Evolutionary conservation across 1,140 invertebrate genomes (phyloP).

Genomic region (Drosophila busckii): DNA sequence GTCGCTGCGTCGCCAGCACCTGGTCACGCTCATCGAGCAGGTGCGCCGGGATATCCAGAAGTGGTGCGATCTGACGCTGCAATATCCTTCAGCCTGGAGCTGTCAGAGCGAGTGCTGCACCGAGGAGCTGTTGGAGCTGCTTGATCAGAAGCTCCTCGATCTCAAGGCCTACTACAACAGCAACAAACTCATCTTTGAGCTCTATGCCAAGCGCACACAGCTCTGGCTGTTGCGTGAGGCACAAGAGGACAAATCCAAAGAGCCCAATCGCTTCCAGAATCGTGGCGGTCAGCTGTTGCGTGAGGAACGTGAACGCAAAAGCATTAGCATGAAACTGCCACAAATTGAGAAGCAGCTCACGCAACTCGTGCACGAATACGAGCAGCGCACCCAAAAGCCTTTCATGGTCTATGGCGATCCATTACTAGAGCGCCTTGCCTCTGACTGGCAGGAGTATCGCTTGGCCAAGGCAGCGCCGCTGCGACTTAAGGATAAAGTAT

Average conservation of each 20-base stretch:
- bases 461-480: background rate
- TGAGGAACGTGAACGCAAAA: conserved; percentile 22
- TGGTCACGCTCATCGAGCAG: background rate
- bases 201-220: conserved; percentile 6
- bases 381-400: background rate
- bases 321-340: conserved; percentile 5
- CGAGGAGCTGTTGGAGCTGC: conserved; percentile 1
- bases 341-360: conserved; percentile 1
- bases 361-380: conserved; percentile 2
- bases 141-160: conserved; percentile 8
- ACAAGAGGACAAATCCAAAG: background rate
- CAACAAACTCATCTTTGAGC: conserved; percentile 1
- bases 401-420: conserved; percentile 12
- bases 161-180: conserved; percentile 1
- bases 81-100: background rate
- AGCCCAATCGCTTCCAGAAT: conserved; percentile 12
- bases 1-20: conserved; percentile 2
- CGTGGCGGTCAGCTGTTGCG: conserved; percentile 10
- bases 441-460: conserved; percentile 14
- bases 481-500: background rate
- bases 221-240: conserved; percentile 5
- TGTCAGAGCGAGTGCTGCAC: conserved; percentile 1
- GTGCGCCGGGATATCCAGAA: conserved; percentile 3
- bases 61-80: conserved; percentile 13
- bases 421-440: background rate